Percentiles rank a stretch among this genome's conserved stretches.
Evolutionary conservation across 2,113 vertebrate species (phyloP).

Genomic region (Pontoporia blainvillei): DNA sequence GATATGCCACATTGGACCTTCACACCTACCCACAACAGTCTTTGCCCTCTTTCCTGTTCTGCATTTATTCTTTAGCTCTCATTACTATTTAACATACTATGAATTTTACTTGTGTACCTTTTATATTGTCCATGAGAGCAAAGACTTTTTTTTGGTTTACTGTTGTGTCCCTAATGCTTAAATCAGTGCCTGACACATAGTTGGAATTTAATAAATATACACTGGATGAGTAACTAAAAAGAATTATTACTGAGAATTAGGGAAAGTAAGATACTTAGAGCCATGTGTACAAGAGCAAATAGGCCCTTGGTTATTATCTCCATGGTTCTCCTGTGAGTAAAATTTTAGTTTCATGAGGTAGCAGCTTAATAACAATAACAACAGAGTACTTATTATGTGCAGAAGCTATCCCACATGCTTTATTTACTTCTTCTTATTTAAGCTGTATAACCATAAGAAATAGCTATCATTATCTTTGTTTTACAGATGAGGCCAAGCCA

Average conservation of each 20-base stretch:
- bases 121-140: not conserved
- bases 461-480: not conserved
- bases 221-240: not conserved
- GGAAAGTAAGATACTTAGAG: not conserved
- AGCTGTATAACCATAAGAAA: not conserved
- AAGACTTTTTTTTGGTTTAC: not conserved
- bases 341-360: slow-evolving; percentile 14
- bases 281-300: not conserved
- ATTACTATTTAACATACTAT: not conserved
- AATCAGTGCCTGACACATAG: not conserved
- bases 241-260: not conserved
- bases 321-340: not conserved
- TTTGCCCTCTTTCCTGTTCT: not conserved
- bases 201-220: slow-evolving; percentile 8
- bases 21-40: not conserved
- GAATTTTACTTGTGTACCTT: not conserved
- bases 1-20: not conserved
- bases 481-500: not conserved
- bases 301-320: not conserved
- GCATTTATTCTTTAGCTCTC: not conserved
- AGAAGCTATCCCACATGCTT: not conserved
- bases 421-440: slow-evolving; percentile 14
- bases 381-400: not conserved
- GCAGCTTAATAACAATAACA: not conserved
- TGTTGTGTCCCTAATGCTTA: not conserved